These are phyloP conservation scores for Scolopax rusticola DNA, from an alignment of 2,797 vertebrate species.

Conservation along the genomic window DNA sequence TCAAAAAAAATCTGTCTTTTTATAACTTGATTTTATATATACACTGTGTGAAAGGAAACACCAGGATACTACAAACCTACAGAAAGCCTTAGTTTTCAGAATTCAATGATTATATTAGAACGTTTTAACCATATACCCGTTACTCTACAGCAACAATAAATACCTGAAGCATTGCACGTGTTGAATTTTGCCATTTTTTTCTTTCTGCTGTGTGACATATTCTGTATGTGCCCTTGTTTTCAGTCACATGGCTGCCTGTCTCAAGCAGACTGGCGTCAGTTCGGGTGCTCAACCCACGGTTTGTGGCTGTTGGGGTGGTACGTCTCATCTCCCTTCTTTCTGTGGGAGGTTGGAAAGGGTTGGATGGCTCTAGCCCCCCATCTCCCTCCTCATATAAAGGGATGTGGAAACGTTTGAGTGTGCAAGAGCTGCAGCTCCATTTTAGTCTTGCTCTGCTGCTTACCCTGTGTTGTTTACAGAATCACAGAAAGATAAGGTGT, in stretches of 20 bases:
- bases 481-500: no score
- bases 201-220: not conserved
- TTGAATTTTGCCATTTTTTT: conserved; percentile 7
- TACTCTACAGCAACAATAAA: conserved; percentile 78
- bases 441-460: not conserved
- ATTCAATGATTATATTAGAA: conserved; percentile 48
- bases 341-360: not conserved
- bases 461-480: not conserved
- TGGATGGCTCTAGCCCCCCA: not conserved
- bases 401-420: not conserved
- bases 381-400: not conserved
- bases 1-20: conserved; percentile 57
- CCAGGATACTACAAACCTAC: conserved; percentile 69
- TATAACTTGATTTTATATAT: conserved; percentile 73
- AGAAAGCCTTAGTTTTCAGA: conserved; percentile 78
- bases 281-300: not conserved
- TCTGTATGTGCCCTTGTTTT: not conserved
- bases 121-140: conserved; percentile 67
- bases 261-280: fast-evolving
- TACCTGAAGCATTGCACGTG: conserved; percentile 25
- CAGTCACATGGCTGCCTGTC: fast-evolving
- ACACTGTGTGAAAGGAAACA: conserved; percentile 62
- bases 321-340: not conserved
- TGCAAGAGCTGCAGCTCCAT: not conserved
- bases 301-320: not conserved